A percentile compares a stretch with the other conserved stretches of the same genome.
Conservation (phyloP, 1,140 invertebrate genomes). For the Ylistrum balloti region DNA sequence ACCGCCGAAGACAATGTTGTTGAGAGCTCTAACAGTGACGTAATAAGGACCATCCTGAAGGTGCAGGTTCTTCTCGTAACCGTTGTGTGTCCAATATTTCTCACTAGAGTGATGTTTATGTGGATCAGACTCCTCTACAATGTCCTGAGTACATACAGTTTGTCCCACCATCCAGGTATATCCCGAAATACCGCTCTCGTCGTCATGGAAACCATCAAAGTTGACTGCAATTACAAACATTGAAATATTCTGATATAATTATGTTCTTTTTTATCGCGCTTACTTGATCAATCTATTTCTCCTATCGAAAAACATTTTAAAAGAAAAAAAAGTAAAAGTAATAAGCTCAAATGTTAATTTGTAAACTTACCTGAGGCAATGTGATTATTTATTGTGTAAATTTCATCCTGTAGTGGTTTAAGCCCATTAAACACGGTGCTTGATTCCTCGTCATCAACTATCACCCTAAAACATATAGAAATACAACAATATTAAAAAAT, state of each 20-base stretch:
- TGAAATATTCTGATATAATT: too few species aligned
- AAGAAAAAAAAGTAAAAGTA: too few species aligned
- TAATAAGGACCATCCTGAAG: constrained; percentile 70
- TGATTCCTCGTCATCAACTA: constrained; percentile 66
- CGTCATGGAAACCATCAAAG: constrained; percentile 76
- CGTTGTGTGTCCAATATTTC: constrained; percentile 72
- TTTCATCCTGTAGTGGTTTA: constrained; percentile 62
- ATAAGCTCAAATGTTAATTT: too few species aligned
- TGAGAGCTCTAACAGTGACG: constrained; percentile 71
- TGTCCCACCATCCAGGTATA: constrained; percentile 73
- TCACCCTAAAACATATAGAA: constrained; percentile 56
- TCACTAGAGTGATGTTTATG: constrained; percentile 64
- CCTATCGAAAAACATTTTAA: too few species aligned
- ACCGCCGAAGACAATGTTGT: constrained; percentile 72
- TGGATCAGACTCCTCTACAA: constrained; percentile 68
- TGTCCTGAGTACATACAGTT: constrained; percentile 64
- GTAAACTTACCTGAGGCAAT: constrained; percentile 66
- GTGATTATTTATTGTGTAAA: constrained; percentile 68
- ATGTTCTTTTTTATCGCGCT: too few species aligned
- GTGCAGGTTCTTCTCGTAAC: constrained; percentile 65
- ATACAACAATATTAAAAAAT: too few species aligned
- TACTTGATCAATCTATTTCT: too few species aligned
- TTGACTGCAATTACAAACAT: constrained; percentile 63
- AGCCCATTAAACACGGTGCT: constrained; percentile 73
- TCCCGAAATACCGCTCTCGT: constrained; percentile 72